Percentiles rank a stretch among this genome's conserved stretches.
Evolutionary conservation across 2,797 vertebrate species (phyloP).

Genomic region (Molothrus ater): DNA sequence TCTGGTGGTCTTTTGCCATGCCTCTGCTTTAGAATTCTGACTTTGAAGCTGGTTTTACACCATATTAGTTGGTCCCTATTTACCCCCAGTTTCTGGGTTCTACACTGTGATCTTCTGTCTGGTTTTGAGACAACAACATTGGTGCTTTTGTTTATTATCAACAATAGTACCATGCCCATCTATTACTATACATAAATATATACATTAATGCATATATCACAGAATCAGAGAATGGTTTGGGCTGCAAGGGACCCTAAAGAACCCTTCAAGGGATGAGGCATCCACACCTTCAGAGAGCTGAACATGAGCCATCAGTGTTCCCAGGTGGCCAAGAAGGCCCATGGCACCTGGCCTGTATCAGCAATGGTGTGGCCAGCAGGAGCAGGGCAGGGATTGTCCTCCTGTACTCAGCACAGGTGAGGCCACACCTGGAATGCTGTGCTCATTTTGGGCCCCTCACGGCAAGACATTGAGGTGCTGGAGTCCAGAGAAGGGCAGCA

Average conservation of each 20-base stretch:
- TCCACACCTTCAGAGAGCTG: background rate
- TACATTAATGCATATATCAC: background rate
- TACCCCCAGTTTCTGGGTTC: background rate
- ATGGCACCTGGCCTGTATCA: background rate
- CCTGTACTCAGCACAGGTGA: too few species aligned
- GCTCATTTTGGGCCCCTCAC: background rate
- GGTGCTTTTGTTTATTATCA: background rate
- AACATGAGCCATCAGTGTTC: background rate
- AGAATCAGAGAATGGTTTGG: background rate
- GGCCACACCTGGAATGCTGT: background rate
- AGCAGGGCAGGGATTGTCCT: background rate
- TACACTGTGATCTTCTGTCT: background rate
- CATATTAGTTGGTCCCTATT: background rate
- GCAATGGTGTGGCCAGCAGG: background rate
- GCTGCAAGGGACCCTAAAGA: background rate
- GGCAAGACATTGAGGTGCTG: too few species aligned
- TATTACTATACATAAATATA: background rate
- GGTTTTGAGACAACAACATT: background rate
- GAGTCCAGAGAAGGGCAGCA: background rate
- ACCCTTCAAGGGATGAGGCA: rapidly evolving
- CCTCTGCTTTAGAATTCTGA: background rate
- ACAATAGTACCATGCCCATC: background rate
- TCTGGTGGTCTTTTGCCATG: background rate
- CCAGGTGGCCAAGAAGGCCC: too few species aligned
- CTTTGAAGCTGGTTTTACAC: background rate